phyloP scores from a whole-genome alignment of 2,888 invertebrate species.

The Atrina japonica region DNA sequence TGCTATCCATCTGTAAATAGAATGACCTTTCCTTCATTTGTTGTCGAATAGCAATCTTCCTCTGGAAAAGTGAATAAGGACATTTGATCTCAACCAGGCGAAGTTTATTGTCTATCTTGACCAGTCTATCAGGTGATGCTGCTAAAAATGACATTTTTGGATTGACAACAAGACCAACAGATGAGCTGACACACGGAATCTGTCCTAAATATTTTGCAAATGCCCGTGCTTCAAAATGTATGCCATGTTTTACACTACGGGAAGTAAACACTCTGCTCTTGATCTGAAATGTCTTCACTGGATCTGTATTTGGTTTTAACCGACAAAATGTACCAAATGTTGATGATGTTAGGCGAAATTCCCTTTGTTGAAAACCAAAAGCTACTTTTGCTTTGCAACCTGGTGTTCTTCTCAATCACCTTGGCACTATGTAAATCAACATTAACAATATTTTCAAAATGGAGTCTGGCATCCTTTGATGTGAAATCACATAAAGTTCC shows the following conservation, averaged over 20 bases:
- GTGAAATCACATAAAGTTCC: background rate
- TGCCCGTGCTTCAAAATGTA: background rate
- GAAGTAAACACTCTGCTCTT: constrained; percentile 7
- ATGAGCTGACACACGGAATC: background rate
- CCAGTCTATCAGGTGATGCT: constrained; percentile 1
- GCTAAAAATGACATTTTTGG: constrained; percentile 5
- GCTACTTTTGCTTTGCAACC: background rate
- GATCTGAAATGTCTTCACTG: background rate
- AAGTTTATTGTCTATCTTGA: background rate
- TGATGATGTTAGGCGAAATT: constrained; percentile 6
- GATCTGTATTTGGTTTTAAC: constrained; percentile 1
- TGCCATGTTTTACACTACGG: constrained; percentile 2
- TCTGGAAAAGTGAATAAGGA: constrained; percentile 3
- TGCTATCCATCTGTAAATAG: background rate
- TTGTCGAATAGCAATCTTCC: background rate
- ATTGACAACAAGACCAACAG: constrained; percentile 8
- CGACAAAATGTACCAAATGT: constrained; percentile 4
- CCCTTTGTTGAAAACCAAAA: constrained; percentile 13
- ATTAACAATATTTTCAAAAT: constrained; percentile 8
- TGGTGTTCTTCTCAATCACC: constrained; percentile 6
- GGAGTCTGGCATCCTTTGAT: background rate
- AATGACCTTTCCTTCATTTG: constrained; percentile 5
- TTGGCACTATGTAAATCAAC: background rate
- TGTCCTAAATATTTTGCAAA: constrained; percentile 8
- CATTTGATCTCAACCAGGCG: constrained; percentile 8